A percentile compares a stretch with the other conserved stretches of the same genome.
phyloP scores from a whole-genome alignment of 53 echinoderm and acorn worm genomes.

The Pentamera pediparva region DNA sequence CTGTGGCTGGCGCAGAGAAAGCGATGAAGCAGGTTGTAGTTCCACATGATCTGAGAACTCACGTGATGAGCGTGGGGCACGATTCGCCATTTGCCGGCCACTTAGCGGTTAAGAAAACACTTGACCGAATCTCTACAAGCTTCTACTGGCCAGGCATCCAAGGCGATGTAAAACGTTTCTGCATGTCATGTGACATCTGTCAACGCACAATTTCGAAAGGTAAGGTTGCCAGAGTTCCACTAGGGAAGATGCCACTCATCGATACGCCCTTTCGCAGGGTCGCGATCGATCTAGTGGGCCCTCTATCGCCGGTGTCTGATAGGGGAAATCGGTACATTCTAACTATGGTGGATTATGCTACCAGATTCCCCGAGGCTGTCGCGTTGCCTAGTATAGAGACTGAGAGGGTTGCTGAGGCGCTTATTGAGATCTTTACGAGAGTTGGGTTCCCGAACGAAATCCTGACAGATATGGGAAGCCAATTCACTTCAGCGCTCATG shows the following conservation, averaged over 20 bases:
- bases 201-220: not conserved
- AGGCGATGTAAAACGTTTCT: not conserved
- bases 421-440: constrained; percentile 13
- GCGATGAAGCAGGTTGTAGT: not conserved
- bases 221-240: not conserved
- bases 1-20: not conserved
- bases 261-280: constrained; percentile 6
- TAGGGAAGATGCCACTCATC: constrained; percentile 4
- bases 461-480: constrained; percentile 18
- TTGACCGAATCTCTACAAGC: not conserved
- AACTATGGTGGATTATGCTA: not conserved
- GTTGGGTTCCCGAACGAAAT: constrained; percentile 22
- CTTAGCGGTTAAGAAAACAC: constrained; percentile 6
- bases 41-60: not conserved
- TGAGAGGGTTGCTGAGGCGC: constrained; percentile 20
- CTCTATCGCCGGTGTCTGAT: not conserved
- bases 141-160: constrained; percentile 13
- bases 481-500: constrained; percentile 42
- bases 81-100: not conserved
- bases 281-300: constrained; percentile 3
- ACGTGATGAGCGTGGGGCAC: constrained; percentile 5
- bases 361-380: constrained; percentile 3
- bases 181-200: not conserved
- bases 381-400: constrained; percentile 10
- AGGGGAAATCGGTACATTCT: constrained; percentile 5